These are phyloP conservation scores for Bryconaethiops microstoma DNA, from an alignment of 2,797 vertebrate genomes.

Conservation along the genomic window DNA sequence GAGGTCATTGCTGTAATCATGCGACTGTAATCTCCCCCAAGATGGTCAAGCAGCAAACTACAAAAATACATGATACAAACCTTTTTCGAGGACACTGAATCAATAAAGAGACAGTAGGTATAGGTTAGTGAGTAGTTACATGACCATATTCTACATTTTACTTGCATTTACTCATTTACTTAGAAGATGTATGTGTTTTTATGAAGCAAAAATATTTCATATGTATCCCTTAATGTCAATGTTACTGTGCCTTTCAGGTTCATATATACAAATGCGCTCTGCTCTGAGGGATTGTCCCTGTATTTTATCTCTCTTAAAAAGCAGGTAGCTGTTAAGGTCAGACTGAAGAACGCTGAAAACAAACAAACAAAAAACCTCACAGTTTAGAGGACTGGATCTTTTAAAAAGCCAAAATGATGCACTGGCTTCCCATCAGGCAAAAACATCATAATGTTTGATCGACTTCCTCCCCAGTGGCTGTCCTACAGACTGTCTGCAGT, in stretches of 20 bases:
- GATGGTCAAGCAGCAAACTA: neutral
- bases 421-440: neutral
- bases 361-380: neutral
- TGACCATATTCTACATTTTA: no score
- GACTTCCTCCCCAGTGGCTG: neutral
- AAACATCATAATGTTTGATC: neutral
- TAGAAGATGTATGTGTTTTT: no score
- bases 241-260: no score
- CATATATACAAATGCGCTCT: neutral
- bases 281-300: neutral
- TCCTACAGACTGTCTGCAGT: neutral
- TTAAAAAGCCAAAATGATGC: neutral
- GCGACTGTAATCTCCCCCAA: neutral
- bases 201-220: no score
- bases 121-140: no score
- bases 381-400: neutral
- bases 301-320: neutral
- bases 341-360: neutral
- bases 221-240: no score
- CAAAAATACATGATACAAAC: conserved; percentile 9
- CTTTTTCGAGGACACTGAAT: neutral
- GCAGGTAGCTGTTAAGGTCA: neutral
- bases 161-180: no score
- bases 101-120: neutral
- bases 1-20: conserved; percentile 34